phyloP scores from a whole-genome alignment of 2,797 vertebrate species.

The Meda fulgida region DNA sequence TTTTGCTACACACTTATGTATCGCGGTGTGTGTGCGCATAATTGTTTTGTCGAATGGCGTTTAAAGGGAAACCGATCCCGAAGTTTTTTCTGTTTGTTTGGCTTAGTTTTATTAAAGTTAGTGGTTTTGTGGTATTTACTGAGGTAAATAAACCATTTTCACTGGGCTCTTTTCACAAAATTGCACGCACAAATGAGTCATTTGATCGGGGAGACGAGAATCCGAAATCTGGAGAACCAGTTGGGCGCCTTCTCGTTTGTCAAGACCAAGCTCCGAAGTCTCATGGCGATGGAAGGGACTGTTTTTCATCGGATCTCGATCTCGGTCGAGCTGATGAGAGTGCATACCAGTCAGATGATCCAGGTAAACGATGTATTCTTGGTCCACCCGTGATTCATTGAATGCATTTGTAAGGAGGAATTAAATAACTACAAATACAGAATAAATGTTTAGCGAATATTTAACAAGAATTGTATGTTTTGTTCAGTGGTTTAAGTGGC shows the following conservation, averaged over 20 bases:
- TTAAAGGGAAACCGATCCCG: slow-evolving; percentile 31
- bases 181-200: background rate
- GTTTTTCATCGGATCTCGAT: background rate
- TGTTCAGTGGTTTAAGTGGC: no score
- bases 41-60: slow-evolving; percentile 67
- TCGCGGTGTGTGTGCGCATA: slow-evolving; percentile 14
- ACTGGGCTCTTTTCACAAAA: background rate
- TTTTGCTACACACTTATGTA: slow-evolving; percentile 30
- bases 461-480: no score
- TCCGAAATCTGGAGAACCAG: background rate
- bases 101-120: slow-evolving; percentile 56
- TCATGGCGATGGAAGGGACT: background rate
- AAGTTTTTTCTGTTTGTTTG: slow-evolving; percentile 59
- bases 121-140: slow-evolving; percentile 35
- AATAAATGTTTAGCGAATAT: background rate
- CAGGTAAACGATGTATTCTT: slow-evolving; percentile 3
- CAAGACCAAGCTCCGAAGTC: background rate
- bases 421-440: background rate
- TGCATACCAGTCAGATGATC: background rate
- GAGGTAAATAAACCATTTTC: slow-evolving; percentile 32
- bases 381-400: no score
- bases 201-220: slow-evolving; percentile 13
- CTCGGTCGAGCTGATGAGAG: background rate
- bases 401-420: background rate
- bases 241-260: slow-evolving; percentile 70